Evolutionary conservation across 1,140 invertebrate species (phyloP).

Genomic region (Drosophila rufa): DNA sequence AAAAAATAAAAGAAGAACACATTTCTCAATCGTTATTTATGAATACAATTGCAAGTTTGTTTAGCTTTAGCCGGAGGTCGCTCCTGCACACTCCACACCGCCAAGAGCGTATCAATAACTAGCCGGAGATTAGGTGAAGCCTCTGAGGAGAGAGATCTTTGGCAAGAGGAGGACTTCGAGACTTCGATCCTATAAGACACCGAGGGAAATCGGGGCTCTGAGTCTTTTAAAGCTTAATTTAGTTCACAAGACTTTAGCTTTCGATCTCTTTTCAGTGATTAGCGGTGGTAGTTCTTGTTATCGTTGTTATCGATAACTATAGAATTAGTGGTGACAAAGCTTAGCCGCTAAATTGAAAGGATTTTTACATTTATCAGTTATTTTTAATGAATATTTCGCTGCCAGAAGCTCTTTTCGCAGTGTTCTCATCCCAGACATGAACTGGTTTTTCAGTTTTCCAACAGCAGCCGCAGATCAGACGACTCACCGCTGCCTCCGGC

Average conservation of each 20-base stretch:
- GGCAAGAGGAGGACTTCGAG: neutral
- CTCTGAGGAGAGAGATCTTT: neutral
- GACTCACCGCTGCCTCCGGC: constrained; percentile 36
- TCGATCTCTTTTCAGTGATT: neutral
- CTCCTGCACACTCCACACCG: constrained; percentile 30
- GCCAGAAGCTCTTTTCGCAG: neutral
- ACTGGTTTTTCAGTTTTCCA: constrained; percentile 49
- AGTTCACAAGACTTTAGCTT: neutral
- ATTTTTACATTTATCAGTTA: neutral
- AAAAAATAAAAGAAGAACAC: constrained; percentile 44
- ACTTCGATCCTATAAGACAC: constrained; percentile 1
- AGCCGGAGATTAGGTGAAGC: constrained; percentile 22
- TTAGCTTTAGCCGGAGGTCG: constrained; percentile 39
- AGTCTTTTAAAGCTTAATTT: neutral
- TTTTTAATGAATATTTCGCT: neutral
- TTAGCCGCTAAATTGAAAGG: neutral
- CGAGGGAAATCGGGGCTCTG: too few relatives aligned
- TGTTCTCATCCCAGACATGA: constrained; percentile 37
- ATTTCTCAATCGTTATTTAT: constrained; percentile 81
- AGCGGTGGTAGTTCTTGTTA: neutral
- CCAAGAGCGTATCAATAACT: constrained; percentile 55
- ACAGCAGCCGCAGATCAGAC: constrained; percentile 36
- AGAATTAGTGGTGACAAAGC: too few relatives aligned
- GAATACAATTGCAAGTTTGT: constrained; percentile 76
- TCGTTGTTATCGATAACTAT: neutral